Evolutionary conservation across 2,888 invertebrate genomes (phyloP).

Genomic region (Disparrhopalites patrizii): DNA sequence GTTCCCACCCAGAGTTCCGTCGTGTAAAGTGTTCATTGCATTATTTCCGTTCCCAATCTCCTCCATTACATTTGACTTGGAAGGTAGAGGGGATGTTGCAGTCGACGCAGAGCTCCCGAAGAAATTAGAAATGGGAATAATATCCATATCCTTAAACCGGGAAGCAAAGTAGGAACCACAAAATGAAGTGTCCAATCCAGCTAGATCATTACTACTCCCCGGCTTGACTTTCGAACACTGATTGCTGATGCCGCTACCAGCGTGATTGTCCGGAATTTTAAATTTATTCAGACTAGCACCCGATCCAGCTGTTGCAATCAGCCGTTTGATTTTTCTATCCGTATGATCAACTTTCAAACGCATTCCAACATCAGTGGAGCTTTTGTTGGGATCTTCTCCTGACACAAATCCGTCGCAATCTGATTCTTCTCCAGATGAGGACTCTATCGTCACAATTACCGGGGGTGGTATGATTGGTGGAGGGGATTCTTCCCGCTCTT

Average conservation of each 20-base stretch:
- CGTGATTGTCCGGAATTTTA: background rate
- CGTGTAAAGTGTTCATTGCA: no score
- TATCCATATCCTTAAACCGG: background rate
- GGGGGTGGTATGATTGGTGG: slow-evolving; percentile 10
- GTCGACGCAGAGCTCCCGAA: background rate
- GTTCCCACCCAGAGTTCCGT: background rate
- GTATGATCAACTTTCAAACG: background rate
- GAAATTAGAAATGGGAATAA: background rate
- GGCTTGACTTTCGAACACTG: no score
- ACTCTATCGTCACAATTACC: slow-evolving; percentile 10
- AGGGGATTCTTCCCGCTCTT: background rate
- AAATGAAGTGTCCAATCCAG: background rate
- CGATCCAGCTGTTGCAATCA: background rate
- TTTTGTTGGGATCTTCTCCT: background rate
- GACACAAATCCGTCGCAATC: slow-evolving; percentile 12
- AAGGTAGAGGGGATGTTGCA: background rate
- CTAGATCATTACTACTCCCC: background rate
- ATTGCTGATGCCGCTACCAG: background rate
- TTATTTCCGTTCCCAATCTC: background rate
- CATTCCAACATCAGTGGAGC: background rate
- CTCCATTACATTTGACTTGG: no score
- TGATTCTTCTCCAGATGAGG: background rate
- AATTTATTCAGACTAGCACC: background rate
- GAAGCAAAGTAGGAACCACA: background rate
- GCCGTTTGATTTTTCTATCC: background rate